Evolutionary conservation across 2,113 vertebrate genomes (phyloP), one percentile per base, ranked within the genome.

Genomic region (Serilophus lunatus): DNA sequence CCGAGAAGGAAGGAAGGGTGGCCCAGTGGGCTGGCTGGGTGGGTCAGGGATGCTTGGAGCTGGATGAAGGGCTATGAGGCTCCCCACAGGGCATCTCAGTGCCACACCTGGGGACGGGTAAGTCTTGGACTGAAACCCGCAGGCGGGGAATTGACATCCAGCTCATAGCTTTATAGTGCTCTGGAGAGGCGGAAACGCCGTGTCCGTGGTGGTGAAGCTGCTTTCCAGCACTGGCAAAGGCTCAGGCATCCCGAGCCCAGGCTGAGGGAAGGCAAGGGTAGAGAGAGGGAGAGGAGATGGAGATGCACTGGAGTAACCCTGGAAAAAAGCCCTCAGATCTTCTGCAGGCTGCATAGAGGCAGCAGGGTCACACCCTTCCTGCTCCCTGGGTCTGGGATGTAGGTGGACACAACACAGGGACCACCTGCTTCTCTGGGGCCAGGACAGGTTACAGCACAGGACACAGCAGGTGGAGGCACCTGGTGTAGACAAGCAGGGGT

Each of bases 321-420:
- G 54, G n/a, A 22, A 23, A 88, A 87, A 74, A 12, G 11, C n/a
- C 15, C 10, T 18, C 42, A 45, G 18, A 12, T 59, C 51, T 65
- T 23, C n/a, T n/a, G 57, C 2, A 1, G 36, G 36, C 50, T 83
- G 64, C 64, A 65, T 54, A 40, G 29, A 44, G 16, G 44, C 42
- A 71, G 23, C 1, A 1, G 61, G 45, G 45, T 33, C 60, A 86
- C 74, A 81, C 6, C 9, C 12, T 65, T 12, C 26, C 18, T 0
- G 0, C 12, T 64, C 18, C 51, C 56, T 10, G 20, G 19, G 8
- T 36, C 25, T 61, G 49, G 28, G 26, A 25, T 19, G 18, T 47
- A 20, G 22, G 44, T 3, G 36, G 36, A 11, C 0, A 0, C 0
- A 3, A 18, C 12, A 38, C 0, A 2, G 38, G 28, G n/a, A 57